Conservation (phyloP, 1,140 invertebrate genomes). For the Charaxes varanes region DNA sequence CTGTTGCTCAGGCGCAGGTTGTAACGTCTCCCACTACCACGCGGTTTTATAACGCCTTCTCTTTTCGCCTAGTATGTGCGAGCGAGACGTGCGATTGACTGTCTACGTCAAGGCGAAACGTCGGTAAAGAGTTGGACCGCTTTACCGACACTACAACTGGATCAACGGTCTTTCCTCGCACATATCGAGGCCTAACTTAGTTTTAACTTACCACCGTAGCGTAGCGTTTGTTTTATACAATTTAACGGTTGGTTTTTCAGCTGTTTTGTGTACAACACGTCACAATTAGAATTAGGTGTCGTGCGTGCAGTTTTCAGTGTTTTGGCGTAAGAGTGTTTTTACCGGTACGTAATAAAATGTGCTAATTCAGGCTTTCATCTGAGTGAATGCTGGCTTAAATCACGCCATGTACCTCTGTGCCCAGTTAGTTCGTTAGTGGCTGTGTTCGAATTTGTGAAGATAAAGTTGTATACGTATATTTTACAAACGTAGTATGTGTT, state of each 20-base stretch:
- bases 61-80: slow-evolving; percentile 17
- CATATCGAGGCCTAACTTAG: slow-evolving; percentile 62
- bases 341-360: slow-evolving; percentile 25
- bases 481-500: slow-evolving; percentile 41
- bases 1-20: slow-evolving; percentile 57
- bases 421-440: slow-evolving; percentile 60
- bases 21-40: slow-evolving; percentile 48
- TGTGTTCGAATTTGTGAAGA: slow-evolving; percentile 62
- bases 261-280: slow-evolving; percentile 54
- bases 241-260: slow-evolving; percentile 42
- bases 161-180: slow-evolving; percentile 66
- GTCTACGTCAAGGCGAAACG: slow-evolving; percentile 29
- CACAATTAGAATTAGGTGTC: slow-evolving; percentile 44
- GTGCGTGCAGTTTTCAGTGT: slow-evolving; percentile 37
- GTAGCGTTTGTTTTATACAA: slow-evolving; percentile 50
- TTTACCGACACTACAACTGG: slow-evolving; percentile 60
- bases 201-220: slow-evolving; percentile 60
- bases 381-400: slow-evolving; percentile 59
- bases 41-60: slow-evolving; percentile 26
- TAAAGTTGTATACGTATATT: slow-evolving; percentile 39
- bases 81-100: slow-evolving; percentile 28
- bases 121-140: slow-evolving; percentile 60
- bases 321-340: slow-evolving; percentile 27
- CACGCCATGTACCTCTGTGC: slow-evolving; percentile 56
- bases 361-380: slow-evolving; percentile 47